These are phyloP conservation scores for Drosophila subobscura DNA, from an alignment of 1,140 invertebrate species.

Conservation along the genomic window DNA sequence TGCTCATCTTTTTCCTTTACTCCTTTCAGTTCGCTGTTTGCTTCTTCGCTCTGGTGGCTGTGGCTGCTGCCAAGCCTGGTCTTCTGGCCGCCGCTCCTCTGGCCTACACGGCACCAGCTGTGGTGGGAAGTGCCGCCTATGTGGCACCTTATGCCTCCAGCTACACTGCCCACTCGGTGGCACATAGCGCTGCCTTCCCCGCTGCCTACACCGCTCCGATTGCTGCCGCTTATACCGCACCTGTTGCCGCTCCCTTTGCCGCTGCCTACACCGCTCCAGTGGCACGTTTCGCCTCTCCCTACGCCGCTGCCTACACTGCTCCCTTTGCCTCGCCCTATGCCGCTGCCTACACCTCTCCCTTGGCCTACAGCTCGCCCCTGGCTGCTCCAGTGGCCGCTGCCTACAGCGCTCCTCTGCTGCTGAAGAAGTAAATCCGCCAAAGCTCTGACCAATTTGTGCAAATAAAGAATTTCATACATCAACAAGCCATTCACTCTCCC, in stretches of 20 bases:
- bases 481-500: constrained; percentile 6
- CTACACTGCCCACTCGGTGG: constrained; percentile 59
- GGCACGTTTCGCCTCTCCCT: constrained; percentile 55
- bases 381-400: constrained; percentile 45
- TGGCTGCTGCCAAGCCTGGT: constrained; percentile 68
- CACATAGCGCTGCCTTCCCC: constrained; percentile 67
- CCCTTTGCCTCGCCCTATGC: constrained; percentile 31
- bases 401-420: constrained; percentile 63
- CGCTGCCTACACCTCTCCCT: constrained; percentile 55
- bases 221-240: constrained; percentile 49
- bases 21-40: constrained; percentile 67
- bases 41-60: constrained; percentile 74
- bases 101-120: constrained; percentile 83
- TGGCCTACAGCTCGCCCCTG: constrained; percentile 75
- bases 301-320: constrained; percentile 29
- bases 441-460: constrained; percentile 52
- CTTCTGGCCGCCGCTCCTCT: constrained; percentile 73
- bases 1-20: too few species aligned
- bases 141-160: constrained; percentile 84
- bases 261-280: constrained; percentile 51
- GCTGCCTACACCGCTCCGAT: constrained; percentile 58
- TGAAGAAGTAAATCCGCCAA: constrained; percentile 62
- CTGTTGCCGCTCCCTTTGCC: constrained; percentile 68
- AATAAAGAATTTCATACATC: constrained; percentile 62
- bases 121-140: constrained; percentile 79